Conservation (phyloP, 2,797 vertebrate genomes). For the Tympanoctomys barrerae region DNA sequence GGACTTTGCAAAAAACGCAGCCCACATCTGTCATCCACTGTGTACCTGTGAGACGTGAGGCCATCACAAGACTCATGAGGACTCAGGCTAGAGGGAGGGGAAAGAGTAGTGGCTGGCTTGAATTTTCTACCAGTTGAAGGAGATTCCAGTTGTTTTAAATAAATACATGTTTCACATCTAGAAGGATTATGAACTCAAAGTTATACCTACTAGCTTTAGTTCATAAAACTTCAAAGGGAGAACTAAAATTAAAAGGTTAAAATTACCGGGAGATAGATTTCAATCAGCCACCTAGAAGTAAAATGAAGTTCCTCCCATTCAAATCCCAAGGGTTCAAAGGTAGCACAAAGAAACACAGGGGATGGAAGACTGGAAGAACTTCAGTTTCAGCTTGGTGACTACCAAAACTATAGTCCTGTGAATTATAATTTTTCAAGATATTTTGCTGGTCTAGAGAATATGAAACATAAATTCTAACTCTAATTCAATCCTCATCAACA, state of each 20-base stretch:
- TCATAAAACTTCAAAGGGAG: neutral
- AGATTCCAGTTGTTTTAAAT: slow-evolving; percentile 29
- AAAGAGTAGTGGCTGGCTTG: neutral
- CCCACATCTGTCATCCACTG: neutral
- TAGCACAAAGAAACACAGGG: neutral
- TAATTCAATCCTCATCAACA: neutral
- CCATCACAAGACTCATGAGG: neutral
- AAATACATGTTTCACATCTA: neutral
- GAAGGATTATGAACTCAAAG: neutral
- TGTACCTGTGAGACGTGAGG: neutral
- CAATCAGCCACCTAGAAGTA: neutral
- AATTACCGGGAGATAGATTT: slow-evolving; percentile 34
- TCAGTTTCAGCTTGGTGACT: neutral
- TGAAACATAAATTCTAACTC: neutral
- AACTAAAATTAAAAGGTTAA: slow-evolving; percentile 25
- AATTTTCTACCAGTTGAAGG: neutral
- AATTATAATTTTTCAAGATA: slow-evolving; percentile 36
- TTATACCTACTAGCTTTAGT: neutral
- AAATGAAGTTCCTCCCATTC: neutral
- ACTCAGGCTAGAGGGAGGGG: neutral
- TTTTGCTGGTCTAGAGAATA: neutral
- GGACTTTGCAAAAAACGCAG: neutral
- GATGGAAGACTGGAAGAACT: neutral
- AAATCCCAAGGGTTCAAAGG: neutral
- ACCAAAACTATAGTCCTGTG: neutral